These are phyloP conservation scores for Rhimphoctona megacephalus DNA, from an alignment of 2,888 invertebrate genomes.

Conservation along the genomic window DNA sequence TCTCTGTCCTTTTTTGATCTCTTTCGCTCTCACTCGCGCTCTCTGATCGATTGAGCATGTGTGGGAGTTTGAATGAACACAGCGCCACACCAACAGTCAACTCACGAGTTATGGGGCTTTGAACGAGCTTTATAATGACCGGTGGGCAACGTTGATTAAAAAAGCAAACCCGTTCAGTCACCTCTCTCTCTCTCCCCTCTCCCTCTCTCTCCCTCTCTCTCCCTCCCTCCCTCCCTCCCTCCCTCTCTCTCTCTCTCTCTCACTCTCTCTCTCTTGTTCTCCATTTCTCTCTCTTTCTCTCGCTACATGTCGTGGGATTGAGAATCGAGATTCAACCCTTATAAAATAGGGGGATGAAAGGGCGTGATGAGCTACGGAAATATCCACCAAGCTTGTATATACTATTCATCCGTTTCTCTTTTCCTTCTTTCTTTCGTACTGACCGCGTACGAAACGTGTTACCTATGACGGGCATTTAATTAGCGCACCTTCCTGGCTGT, in stretches of 20 bases:
- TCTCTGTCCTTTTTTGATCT: neutral
- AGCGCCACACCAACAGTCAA: slow-evolving; percentile 60
- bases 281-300: neutral
- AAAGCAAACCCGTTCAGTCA: slow-evolving; percentile 73
- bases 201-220: neutral
- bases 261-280: neutral
- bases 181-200: neutral
- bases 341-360: slow-evolving; percentile 5
- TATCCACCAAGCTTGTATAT: slow-evolving; percentile 41
- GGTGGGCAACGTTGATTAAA: slow-evolving; percentile 80
- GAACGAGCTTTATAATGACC: slow-evolving; percentile 82
- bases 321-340: slow-evolving; percentile 47
- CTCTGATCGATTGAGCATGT: slow-evolving; percentile 25
- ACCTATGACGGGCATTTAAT: slow-evolving; percentile 65
- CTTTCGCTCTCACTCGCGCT: slow-evolving; percentile 35
- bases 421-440: neutral
- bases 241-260: neutral
- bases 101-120: slow-evolving; percentile 78
- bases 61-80: slow-evolving; percentile 57
- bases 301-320: neutral
- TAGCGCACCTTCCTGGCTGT: slow-evolving; percentile 52
- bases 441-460: slow-evolving; percentile 52
- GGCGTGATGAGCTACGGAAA: slow-evolving; percentile 44
- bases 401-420: neutral
- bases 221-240: neutral